Conservation (phyloP, 2,888 invertebrate genomes). For the Eutolmus rufibarbis region DNA sequence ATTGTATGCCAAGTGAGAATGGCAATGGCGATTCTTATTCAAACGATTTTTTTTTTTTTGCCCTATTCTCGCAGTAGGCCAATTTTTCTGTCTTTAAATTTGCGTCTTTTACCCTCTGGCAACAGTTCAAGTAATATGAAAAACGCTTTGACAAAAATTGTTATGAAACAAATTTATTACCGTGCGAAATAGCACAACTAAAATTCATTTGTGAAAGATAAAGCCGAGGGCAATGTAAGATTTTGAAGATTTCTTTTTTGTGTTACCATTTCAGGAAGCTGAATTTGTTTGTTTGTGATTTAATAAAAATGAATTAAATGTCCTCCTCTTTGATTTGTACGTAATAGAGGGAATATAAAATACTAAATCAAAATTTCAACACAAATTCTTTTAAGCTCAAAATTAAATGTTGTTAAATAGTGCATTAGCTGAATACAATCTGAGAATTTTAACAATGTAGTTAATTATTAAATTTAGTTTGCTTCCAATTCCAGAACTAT, state of each 20-base stretch:
- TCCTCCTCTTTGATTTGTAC: background rate
- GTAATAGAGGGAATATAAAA: too few species aligned
- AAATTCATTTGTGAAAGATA: background rate
- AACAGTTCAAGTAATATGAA: background rate
- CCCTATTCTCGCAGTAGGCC: background rate
- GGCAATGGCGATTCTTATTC: background rate
- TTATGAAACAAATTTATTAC: background rate
- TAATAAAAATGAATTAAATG: background rate
- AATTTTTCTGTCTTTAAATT: background rate
- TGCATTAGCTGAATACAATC: too few species aligned
- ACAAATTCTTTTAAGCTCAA: too few species aligned
- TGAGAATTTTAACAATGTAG: too few species aligned
- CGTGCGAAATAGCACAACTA: background rate
- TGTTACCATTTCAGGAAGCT: background rate
- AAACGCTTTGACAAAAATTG: background rate
- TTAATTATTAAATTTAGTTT: background rate
- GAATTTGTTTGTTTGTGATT: background rate
- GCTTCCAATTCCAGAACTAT: background rate
- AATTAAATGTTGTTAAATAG: too few species aligned
- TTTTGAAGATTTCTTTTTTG: background rate
- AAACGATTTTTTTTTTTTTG: background rate
- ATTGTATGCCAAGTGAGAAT: background rate
- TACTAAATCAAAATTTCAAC: too few species aligned
- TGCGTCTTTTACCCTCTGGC: background rate
- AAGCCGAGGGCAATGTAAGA: background rate